phyloP scores from a whole-genome alignment of 2,888 invertebrate genomes.

The Temnothorax rugatulus region DNA sequence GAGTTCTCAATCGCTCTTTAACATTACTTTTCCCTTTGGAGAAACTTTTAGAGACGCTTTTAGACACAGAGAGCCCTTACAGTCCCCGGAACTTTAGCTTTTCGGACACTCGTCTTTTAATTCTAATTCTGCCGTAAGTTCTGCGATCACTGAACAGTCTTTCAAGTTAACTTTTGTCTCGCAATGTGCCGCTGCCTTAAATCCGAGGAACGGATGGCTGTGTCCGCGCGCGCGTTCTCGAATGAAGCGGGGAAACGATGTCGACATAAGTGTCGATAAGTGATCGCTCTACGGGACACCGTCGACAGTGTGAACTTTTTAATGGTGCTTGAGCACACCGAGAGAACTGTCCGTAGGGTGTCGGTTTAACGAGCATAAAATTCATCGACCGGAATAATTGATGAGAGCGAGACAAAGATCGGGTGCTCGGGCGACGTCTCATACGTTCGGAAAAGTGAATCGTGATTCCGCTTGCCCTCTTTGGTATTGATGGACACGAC shows the following conservation, averaged over 20 bases:
- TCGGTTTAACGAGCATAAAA: conserved; percentile 65
- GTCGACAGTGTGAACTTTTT: conserved; percentile 69
- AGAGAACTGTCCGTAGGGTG: conserved; percentile 51
- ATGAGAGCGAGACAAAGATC: conserved; percentile 60
- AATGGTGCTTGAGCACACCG: conserved; percentile 68
- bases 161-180: conserved; percentile 19
- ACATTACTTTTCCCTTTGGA: conserved; percentile 38
- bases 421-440: conserved; percentile 43
- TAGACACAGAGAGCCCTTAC: conserved; percentile 32
- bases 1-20: conserved; percentile 35
- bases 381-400: conserved; percentile 76
- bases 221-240: conserved; percentile 4
- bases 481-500: conserved; percentile 17
- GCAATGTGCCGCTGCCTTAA: conserved; percentile 31
- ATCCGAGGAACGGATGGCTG: not conserved
- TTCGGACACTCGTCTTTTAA: conserved; percentile 50
- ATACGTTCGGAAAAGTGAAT: conserved; percentile 21
- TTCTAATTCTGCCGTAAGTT: conserved; percentile 41
- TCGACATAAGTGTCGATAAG: conserved; percentile 64
- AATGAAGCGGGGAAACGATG: conserved; percentile 46
- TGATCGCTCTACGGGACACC: conserved; percentile 48
- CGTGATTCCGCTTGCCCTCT: conserved; percentile 41
- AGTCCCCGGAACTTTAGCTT: conserved; percentile 29
- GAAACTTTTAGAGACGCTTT: conserved; percentile 49
- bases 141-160: conserved; percentile 19